These are phyloP conservation scores for Daphoenositta chrysoptera DNA, from an alignment of 2,113 vertebrate species.

Conservation along the genomic window DNA sequence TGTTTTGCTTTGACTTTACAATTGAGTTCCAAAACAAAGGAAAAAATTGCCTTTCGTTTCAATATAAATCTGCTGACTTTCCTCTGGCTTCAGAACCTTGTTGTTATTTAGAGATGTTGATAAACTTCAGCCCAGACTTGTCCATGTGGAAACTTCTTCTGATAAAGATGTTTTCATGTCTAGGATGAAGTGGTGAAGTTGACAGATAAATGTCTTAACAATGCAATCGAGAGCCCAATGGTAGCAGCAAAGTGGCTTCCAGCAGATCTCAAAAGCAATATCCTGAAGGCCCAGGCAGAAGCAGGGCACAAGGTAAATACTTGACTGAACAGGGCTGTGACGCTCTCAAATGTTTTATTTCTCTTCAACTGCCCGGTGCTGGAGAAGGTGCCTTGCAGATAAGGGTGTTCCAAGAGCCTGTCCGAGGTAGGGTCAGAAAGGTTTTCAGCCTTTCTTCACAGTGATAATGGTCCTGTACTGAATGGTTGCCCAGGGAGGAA, in stretches of 20 bases:
- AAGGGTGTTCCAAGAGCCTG: neutral
- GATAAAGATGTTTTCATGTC: neutral
- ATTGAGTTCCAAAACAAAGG: neutral
- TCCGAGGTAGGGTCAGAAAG: neutral
- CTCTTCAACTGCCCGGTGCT: neutral
- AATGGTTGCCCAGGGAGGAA: rapidly evolving
- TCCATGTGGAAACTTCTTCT: neutral
- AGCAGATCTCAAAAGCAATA: constrained; percentile 91
- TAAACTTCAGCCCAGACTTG: neutral
- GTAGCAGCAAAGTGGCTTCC: constrained; percentile 67
- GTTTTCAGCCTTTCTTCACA: neutral
- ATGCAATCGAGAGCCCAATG: constrained; percentile 75
- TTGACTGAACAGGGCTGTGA: neutral
- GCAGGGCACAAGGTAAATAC: constrained; percentile 81
- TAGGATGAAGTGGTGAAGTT: constrained; percentile 89
- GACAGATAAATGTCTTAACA: constrained; percentile 89
- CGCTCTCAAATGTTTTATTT: neutral
- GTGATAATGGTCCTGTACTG: neutral
- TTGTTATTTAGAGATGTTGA: neutral
- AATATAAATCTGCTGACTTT: neutral
- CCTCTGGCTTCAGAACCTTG: neutral
- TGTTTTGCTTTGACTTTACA: neutral
- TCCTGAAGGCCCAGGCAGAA: constrained; percentile 90
- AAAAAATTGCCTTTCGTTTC: neutral
- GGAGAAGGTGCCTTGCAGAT: neutral